Conservation (phyloP, 2,797 vertebrate genomes). For the Centropyge bicolor region DNA sequence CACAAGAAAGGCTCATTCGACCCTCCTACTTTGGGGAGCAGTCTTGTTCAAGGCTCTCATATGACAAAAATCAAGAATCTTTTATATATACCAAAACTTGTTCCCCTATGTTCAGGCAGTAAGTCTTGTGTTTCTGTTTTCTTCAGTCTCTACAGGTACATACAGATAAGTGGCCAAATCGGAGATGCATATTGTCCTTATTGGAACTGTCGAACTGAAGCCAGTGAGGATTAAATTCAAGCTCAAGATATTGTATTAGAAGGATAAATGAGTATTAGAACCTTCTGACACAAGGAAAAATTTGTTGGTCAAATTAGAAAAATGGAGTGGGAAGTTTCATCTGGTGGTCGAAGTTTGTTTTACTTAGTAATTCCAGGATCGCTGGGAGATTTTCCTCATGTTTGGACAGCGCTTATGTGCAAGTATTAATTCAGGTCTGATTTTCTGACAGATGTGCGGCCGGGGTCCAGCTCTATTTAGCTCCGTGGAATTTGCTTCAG, state of each 20-base stretch:
- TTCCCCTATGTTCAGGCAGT: neutral
- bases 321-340: constrained; percentile 27
- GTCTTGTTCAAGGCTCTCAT: constrained; percentile 18
- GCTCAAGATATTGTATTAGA: constrained; percentile 22
- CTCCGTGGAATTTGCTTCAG: constrained; percentile 72
- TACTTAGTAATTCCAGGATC: constrained; percentile 39
- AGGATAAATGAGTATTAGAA: constrained; percentile 25
- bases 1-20: constrained; percentile 18
- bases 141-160: neutral
- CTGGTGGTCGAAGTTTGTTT: constrained; percentile 43
- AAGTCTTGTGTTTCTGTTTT: neutral
- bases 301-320: constrained; percentile 29
- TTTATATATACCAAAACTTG: neutral
- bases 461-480: constrained; percentile 72
- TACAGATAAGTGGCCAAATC: constrained; percentile 21
- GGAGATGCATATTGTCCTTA: neutral
- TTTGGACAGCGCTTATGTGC: constrained; percentile 55
- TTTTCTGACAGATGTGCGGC: constrained; percentile 74
- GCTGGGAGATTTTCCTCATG: constrained; percentile 49
- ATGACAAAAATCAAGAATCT: constrained; percentile 27
- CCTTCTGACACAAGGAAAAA: constrained; percentile 38
- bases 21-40: constrained; percentile 19
- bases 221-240: constrained; percentile 7
- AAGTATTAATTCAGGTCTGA: constrained; percentile 60
- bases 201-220: constrained; percentile 19